Conservation (phyloP, 2,113 vertebrate species). For the Cynopterus brachyotis region DNA sequence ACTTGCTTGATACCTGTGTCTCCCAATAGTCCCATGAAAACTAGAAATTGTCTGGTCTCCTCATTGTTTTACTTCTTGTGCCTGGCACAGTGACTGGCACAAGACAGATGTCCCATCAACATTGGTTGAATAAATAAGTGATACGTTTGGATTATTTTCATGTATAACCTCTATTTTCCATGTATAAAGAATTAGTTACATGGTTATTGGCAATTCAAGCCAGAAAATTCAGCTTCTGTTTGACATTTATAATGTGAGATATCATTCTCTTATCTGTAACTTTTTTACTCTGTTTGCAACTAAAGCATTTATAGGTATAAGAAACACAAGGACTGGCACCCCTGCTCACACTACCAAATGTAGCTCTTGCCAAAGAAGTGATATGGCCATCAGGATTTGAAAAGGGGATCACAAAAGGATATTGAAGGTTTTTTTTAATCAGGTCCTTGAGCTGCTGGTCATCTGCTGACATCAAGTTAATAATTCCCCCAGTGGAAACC, state of each 20-base stretch:
- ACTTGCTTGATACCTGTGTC: neutral
- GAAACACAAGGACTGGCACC: conserved; percentile 75
- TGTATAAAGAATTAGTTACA: neutral
- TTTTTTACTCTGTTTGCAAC: conserved; percentile 75
- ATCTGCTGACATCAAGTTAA: conserved; percentile 79
- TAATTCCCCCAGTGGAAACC: conserved; percentile 72
- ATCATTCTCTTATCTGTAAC: conserved; percentile 77
- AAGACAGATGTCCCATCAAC: neutral
- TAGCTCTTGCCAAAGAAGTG: conserved; percentile 82
- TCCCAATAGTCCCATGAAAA: neutral
- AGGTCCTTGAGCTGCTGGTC: conserved; percentile 80
- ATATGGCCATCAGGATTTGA: conserved; percentile 76
- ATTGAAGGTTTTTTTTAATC: conserved; percentile 68
- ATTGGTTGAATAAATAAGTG: neutral
- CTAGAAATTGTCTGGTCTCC: neutral
- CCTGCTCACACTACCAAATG: conserved; percentile 77
- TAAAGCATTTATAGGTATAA: conserved; percentile 76
- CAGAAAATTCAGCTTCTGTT: neutral
- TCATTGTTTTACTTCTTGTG: neutral
- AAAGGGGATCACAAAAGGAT: conserved; percentile 81
- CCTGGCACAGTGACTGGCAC: neutral
- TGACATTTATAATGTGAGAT: neutral
- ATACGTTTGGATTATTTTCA: neutral
- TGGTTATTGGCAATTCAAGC: neutral
- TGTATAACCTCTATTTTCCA: neutral